Evolutionary conservation across 2,888 invertebrate species (phyloP).

Genomic region (Acrobasis suavella): DNA sequence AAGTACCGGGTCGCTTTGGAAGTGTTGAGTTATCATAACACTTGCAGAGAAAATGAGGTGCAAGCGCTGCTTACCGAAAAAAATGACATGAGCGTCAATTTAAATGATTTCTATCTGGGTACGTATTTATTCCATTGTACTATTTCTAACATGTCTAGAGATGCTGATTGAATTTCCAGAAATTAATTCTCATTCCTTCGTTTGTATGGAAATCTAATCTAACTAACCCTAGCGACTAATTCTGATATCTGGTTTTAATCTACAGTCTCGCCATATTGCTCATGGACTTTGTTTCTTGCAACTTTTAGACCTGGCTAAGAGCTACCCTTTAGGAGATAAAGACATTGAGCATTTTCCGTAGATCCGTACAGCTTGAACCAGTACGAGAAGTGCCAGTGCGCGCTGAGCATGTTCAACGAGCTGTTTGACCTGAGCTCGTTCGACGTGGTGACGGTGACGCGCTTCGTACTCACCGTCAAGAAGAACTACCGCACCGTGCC

Average conservation of each 20-base stretch:
- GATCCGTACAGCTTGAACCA: slow-evolving; percentile 88
- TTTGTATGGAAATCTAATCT: too few species aligned
- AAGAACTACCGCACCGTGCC: slow-evolving; percentile 93
- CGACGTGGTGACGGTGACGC: slow-evolving; percentile 85
- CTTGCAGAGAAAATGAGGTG: slow-evolving; percentile 88
- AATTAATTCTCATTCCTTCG: too few species aligned
- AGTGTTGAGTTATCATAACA: slow-evolving; percentile 92
- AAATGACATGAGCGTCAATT: slow-evolving; percentile 42
- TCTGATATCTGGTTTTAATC: too few species aligned
- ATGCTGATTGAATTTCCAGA: too few species aligned
- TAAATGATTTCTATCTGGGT: slow-evolving; percentile 84
- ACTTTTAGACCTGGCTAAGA: too few species aligned
- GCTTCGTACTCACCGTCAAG: slow-evolving; percentile 90
- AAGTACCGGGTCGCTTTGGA: slow-evolving; percentile 91
- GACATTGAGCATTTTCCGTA: neutral
- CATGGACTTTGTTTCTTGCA: too few species aligned
- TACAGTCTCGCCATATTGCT: too few species aligned
- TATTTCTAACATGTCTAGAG: too few species aligned
- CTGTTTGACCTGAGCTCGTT: slow-evolving; percentile 86
- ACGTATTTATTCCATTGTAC: neutral
- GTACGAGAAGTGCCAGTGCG: slow-evolving; percentile 87
- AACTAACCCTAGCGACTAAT: too few species aligned
- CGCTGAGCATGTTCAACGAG: slow-evolving; percentile 89
- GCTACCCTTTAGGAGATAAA: too few species aligned
- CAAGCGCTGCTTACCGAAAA: slow-evolving; percentile 46